Evolutionary conservation across 1,140 invertebrate genomes (phyloP).

Genomic region (Copidosoma floridanum): DNA sequence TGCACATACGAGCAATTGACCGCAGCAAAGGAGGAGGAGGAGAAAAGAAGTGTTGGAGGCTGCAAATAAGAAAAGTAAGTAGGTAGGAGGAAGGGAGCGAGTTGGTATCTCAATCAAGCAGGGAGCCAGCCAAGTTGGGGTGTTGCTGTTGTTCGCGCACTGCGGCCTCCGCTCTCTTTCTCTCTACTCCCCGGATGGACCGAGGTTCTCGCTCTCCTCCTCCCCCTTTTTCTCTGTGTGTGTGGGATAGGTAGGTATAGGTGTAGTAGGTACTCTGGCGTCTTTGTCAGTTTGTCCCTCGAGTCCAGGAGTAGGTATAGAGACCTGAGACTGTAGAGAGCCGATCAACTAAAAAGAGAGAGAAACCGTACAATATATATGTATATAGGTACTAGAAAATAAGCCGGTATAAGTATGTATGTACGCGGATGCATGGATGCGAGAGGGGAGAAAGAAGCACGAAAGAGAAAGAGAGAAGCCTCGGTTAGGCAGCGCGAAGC

Average conservation of each 20-base stretch:
- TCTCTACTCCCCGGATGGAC: conserved; percentile 12
- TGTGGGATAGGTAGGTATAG: conserved; percentile 40
- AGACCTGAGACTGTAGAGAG: background rate
- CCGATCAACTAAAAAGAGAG: no score
- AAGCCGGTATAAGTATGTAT: no score
- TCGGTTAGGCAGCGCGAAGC: conserved; percentile 44
- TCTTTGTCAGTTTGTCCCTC: no score
- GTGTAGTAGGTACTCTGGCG: conserved; percentile 33
- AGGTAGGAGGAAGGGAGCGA: conserved; percentile 37
- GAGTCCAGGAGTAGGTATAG: background rate
- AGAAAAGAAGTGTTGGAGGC: conserved; percentile 23
- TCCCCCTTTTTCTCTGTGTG: background rate
- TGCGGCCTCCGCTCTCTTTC: background rate
- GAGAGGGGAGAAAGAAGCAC: background rate
- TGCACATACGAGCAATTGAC: background rate
- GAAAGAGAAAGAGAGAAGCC: conserved; percentile 34
- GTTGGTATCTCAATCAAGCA: conserved; percentile 55
- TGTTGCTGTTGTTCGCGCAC: conserved; percentile 11
- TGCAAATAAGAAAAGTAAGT: conserved; percentile 32
- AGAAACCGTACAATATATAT: no score
- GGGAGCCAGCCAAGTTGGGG: conserved; percentile 43
- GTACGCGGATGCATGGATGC: no score
- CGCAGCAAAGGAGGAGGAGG: no score
- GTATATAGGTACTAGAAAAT: no score
- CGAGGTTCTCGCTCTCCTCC: background rate